phyloP scores from a whole-genome alignment of 2,113 vertebrate genomes.

The Sterna hirundo region DNA sequence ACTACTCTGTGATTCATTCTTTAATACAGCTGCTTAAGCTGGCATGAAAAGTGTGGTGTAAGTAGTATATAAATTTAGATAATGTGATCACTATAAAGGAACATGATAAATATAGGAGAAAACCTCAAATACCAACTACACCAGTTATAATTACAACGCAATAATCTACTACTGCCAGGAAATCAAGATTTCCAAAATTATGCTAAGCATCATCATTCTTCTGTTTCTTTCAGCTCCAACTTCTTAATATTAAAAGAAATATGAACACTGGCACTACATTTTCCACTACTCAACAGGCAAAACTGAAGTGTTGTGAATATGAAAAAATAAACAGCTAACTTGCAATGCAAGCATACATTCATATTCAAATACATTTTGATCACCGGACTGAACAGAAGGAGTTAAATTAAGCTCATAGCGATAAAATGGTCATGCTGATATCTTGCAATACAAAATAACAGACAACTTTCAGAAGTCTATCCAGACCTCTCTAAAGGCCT shows the following conservation, averaged over 20 bases:
- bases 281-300: background rate
- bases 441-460: background rate
- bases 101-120: background rate
- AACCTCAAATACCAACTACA: background rate
- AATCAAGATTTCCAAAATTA: background rate
- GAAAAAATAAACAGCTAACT: background rate
- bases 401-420: background rate
- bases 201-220: background rate
- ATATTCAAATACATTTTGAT: background rate
- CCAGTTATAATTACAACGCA: background rate
- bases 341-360: background rate
- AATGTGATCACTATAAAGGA: background rate
- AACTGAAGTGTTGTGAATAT: background rate
- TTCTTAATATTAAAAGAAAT: background rate
- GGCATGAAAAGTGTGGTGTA: background rate
- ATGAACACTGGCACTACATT: background rate
- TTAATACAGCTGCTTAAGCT: background rate
- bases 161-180: background rate
- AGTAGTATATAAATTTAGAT: background rate
- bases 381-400: background rate
- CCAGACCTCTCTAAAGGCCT: background rate
- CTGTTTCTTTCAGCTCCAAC: background rate
- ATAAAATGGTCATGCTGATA: rapidly evolving
- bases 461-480: background rate
- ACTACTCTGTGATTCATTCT: background rate